These are phyloP conservation scores for Myotis findleyi DNA, from an alignment of 2,797 vertebrate genomes.

Conservation along the genomic window DNA sequence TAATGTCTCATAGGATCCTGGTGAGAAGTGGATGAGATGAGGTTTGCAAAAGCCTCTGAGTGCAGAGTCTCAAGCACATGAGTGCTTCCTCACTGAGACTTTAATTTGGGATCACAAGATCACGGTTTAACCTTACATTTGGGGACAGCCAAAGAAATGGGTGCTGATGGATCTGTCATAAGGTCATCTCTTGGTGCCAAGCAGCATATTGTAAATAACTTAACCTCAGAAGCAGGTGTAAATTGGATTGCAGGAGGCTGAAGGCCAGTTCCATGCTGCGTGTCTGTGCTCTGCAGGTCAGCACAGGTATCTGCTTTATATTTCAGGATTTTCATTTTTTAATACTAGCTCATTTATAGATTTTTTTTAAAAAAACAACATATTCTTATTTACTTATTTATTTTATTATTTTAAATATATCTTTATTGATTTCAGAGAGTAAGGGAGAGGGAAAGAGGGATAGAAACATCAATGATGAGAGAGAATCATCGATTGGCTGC, in stretches of 20 bases:
- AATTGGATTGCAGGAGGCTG: not conserved
- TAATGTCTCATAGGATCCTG: not conserved
- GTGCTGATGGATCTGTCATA: not conserved
- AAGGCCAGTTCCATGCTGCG: not conserved
- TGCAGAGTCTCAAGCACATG: not conserved
- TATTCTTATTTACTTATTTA: too few relatives aligned
- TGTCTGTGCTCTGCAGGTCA: slow-evolving; percentile 31
- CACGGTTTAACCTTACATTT: not conserved
- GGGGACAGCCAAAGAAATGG: not conserved
- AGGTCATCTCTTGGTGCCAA: not conserved
- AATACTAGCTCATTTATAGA: slow-evolving; percentile 56
- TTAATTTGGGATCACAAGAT: not conserved
- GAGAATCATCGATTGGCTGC: too few relatives aligned
- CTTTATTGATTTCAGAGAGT: too few relatives aligned
- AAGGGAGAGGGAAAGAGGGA: too few relatives aligned
- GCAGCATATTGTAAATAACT: not conserved
- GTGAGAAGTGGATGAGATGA: not conserved
- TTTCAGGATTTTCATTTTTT: slow-evolving; percentile 58
- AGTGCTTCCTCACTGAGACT: not conserved
- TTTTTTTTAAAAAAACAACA: too few relatives aligned
- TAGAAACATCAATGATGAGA: too few relatives aligned
- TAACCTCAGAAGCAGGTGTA: not conserved
- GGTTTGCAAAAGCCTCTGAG: not conserved
- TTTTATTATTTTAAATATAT: too few relatives aligned
- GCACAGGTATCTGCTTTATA: slow-evolving; percentile 24